Evolutionary conservation across 2,888 invertebrate species (phyloP), one percentile per base, ranked within the genome.

Genomic region (Chloroclysta siterata): DNA sequence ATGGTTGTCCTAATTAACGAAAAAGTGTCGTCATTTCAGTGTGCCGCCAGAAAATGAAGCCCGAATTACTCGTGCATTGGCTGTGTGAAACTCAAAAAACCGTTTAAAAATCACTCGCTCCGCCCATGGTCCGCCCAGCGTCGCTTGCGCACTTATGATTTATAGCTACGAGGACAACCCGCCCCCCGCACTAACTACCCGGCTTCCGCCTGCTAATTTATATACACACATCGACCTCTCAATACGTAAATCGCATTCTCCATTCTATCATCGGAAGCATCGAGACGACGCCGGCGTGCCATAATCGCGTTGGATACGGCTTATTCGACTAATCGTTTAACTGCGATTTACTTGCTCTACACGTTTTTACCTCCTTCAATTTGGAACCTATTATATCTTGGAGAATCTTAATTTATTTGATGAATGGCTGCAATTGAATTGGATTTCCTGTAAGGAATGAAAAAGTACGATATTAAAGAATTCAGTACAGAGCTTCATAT

Each of bases 21-120:
- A 90, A 91, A 91, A 89, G 84, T 88, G 87, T 89, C 89, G 83
- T 87, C 85, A 84, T 84, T 82, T 77, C 81, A 72, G 78, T 82
- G 84, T 46, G 46, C 46, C 84, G 83, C 88, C 89, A 84, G 88
- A 90, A 88, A 90, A 88, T 90, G 90, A 88, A 80, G 85, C 78
- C 81, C 84, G 85, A 87, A 85, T 85, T 83, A 84, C 83, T 80
- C 85, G 84, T 83, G 87, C 88, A 90, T 91, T 91, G 92, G 92
- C 83, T 85, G 84, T 72, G 80, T 77, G 80, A 82, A 84, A 85
- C 88, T 90, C 89, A 91, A 92, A 92, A 92, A 92, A 92, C 89
- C 87, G 89, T 91, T 92, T 91, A 91, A 91, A 91, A 91, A 87
- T 90, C 86, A 88, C 81, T 91, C 85, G 92, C 92, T 78, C 90